Evolutionary conservation across 2,888 invertebrate species (phyloP).

Genomic region (Catocala nupta): DNA sequence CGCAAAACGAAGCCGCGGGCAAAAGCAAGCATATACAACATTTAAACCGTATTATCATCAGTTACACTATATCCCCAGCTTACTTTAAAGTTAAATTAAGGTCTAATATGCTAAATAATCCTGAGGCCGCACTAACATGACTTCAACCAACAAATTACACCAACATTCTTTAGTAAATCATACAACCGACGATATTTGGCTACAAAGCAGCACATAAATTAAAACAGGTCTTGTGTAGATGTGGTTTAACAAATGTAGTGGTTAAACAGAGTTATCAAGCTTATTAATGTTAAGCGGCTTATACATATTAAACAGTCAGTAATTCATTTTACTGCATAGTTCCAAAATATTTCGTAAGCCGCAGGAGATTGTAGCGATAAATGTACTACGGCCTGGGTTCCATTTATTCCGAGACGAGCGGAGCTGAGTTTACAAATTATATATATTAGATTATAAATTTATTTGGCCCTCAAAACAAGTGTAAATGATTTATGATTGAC

Average conservation of each 20-base stretch:
- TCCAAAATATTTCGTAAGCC: constrained; percentile 20
- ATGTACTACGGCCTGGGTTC: neutral
- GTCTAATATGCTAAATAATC: no score
- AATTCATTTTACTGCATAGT: constrained; percentile 22
- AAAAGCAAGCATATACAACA: no score
- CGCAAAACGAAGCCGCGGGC: no score
- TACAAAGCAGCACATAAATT: constrained; percentile 3
- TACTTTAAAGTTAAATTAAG: no score
- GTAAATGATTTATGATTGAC: no score
- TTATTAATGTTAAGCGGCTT: constrained; percentile 13
- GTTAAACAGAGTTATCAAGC: constrained; percentile 12
- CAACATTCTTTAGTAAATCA: no score
- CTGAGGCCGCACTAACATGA: no score
- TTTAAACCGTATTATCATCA: no score
- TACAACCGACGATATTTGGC: neutral
- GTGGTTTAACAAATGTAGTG: constrained; percentile 9
- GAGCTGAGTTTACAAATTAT: neutral
- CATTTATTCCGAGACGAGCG: neutral
- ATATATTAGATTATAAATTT: no score
- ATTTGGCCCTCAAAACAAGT: no score
- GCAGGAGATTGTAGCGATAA: constrained; percentile 19
- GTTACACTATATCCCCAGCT: no score
- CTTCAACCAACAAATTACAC: no score
- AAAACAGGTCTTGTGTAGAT: neutral
- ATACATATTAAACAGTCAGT: constrained; percentile 7